Conservation (phyloP, 2,113 vertebrate genomes). For the Sminthopsis crassicaudata region DNA sequence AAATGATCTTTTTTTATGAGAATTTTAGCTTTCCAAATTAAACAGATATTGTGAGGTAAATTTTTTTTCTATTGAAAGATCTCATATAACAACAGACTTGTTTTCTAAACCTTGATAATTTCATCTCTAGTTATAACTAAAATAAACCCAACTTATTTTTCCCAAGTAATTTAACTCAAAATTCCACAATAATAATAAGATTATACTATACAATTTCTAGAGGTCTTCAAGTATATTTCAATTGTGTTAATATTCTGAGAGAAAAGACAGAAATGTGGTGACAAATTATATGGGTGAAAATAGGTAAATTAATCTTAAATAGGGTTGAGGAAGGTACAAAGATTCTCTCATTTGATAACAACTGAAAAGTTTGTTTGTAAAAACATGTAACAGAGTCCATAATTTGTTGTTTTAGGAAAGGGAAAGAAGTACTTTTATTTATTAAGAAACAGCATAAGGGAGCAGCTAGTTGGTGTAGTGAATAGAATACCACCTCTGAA, state of each 20-base stretch:
- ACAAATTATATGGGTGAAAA: constrained; percentile 21
- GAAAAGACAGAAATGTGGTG: constrained; percentile 19
- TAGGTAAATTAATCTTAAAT: constrained; percentile 32
- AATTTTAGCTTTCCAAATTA: constrained; percentile 53
- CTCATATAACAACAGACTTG: constrained; percentile 11
- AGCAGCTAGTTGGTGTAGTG: no score
- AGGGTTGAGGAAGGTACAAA: constrained; percentile 19
- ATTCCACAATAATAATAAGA: constrained; percentile 25
- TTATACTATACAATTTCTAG: constrained; percentile 42
- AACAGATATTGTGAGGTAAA: not conserved
- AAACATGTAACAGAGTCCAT: constrained; percentile 4
- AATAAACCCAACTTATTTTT: not conserved
- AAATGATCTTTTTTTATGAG: not conserved
- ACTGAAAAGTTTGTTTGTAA: constrained; percentile 21
- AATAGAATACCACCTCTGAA: no score
- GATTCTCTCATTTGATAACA: constrained; percentile 24
- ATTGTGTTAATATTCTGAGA: not conserved
- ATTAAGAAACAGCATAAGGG: no score
- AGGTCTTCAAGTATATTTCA: not conserved
- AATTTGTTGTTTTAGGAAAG: constrained; percentile 35
- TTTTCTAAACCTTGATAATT: constrained; percentile 25
- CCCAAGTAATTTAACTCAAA: constrained; percentile 47
- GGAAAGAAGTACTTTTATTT: not conserved
- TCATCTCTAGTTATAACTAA: constrained; percentile 3
- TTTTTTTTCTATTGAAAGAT: constrained; percentile 26